Base-by-base conservation (phyloP, 2,888 invertebrate species). In the Antheraea yamamai region DNA sequence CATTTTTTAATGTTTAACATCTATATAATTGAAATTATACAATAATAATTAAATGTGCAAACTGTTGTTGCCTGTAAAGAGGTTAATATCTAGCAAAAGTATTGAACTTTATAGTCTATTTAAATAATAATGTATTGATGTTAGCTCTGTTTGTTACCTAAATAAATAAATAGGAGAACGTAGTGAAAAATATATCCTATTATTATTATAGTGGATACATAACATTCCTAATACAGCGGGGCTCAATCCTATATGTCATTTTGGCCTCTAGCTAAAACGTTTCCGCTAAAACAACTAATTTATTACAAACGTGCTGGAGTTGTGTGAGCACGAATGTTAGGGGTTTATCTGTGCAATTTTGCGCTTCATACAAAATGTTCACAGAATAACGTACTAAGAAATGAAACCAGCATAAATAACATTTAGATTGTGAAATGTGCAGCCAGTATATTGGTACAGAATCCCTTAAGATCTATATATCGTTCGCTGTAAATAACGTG, bases 181-280 rank as follows among this genome's bases (percentile, higher is more conserved):
- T 64, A 64, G 1, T 4, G 64, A 64, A 64, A 70, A n/a, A 20
- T 39, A 70, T 39, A 70, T 39, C 12, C 70, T 18, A 39, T 20
- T 10, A 12, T 39, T 70, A 70, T 70, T 20, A 0, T 10, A 35
- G 30, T 39, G 35, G 8, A 20, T 39, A 20, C 4, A 70, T 39
- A 70, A n/a, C 70, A 72, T 80, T 79, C 76, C 79, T 83, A 81
- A 84, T 83, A 80, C 86, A 77, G 81, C 84, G 84, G 83, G 85
- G 85, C 87, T 88, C 87, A 87, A 87, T 89, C 86, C 84, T 87
- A 87, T 89, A 89, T 87, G 88, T 87, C 87, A 89, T 90, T 89
- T 89, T 89, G 84, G 84, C 83, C 83, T 82, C 39, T 80, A 79
- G 84, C 86, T 87, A 85, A 84, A 85, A 84, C 84, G 84, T 87